These are phyloP conservation scores for Orientallactaga sibirica DNA, from an alignment of 2,797 vertebrate species.

Conservation along the genomic window DNA sequence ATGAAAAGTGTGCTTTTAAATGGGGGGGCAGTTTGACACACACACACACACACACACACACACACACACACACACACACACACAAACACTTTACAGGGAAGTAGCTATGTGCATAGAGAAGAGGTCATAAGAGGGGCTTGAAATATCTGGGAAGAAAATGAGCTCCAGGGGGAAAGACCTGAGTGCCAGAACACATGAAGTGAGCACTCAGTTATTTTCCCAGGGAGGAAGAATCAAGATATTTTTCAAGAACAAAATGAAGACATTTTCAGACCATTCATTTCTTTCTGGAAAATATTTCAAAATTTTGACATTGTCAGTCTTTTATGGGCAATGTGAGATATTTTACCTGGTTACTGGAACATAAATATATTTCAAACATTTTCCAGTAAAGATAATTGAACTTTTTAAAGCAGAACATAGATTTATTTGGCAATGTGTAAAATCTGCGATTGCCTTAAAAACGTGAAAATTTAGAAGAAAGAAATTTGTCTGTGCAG, in stretches of 20 bases:
- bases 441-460: neutral
- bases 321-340: neutral
- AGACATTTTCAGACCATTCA: conserved; percentile 24
- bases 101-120: conserved; percentile 12
- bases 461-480: conserved; percentile 27
- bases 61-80: neutral
- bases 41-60: too few relatives aligned
- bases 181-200: conserved; percentile 47
- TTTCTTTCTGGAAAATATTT: conserved; percentile 58
- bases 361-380: conserved; percentile 33
- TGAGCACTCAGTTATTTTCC: conserved; percentile 67
- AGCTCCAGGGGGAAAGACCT: neutral
- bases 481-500: neutral
- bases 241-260: conserved; percentile 65
- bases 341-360: neutral
- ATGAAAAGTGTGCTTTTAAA: conserved; percentile 42
- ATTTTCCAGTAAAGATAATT: neutral
- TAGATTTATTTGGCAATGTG: neutral
- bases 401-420: neutral
- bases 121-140: conserved; percentile 30
- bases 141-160: conserved; percentile 27
- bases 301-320: conserved; percentile 60
- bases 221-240: conserved; percentile 19
- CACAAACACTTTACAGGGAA: neutral
- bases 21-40: neutral